Evolutionary conservation across 2,113 vertebrate species (phyloP), one percentile per base, ranked within the genome.

Genomic region (Poeciliopsis retropinna): DNA sequence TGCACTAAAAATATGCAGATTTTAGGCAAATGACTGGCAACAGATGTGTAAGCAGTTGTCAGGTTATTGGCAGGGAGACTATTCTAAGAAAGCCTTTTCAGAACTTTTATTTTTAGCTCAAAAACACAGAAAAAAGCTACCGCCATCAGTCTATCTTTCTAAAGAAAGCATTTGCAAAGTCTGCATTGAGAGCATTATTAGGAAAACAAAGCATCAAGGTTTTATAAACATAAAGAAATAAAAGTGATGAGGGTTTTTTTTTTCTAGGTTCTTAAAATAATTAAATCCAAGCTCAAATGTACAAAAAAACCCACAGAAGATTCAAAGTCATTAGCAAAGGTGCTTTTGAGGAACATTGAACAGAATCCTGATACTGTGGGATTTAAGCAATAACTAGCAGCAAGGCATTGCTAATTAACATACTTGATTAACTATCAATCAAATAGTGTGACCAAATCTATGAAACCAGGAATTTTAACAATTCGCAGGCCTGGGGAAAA

Each of bases 1-100:
- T 34, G 71, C 44, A 70, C 63, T 85, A 86, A 81, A 87, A 80
- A 78, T 75, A 79, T 47, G 47, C 39, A 17, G 61, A 77, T 72
- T 78, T 72, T 63, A 76, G 62, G 34, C n/a, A 68, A 37, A 17
- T 72, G 64, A 83, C 57, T 73, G 63, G 67, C 62, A 75, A 75
- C 31, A 74, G 69, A 75, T 76, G 77, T 70, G 60, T 60, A 78
- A 72, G 29, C 60, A 61, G 41, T 66, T 72, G 73, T 80, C 62
- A 73, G 65, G 67, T 67, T 70, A 72, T 63, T 4, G 3, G 15
- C 28, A n/a, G 57, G 34, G 29, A 41, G 32, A 27, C 25, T 62
- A 57, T 67, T 79, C 27, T 65, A 31, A 65, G 27, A 3, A 41
- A 67, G 25, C 17, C 63, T 70, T 51, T 73, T 47, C 13, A 60